Conservation (phyloP, 2,888 invertebrate genomes). For the Patella ulyssiponensis region DNA sequence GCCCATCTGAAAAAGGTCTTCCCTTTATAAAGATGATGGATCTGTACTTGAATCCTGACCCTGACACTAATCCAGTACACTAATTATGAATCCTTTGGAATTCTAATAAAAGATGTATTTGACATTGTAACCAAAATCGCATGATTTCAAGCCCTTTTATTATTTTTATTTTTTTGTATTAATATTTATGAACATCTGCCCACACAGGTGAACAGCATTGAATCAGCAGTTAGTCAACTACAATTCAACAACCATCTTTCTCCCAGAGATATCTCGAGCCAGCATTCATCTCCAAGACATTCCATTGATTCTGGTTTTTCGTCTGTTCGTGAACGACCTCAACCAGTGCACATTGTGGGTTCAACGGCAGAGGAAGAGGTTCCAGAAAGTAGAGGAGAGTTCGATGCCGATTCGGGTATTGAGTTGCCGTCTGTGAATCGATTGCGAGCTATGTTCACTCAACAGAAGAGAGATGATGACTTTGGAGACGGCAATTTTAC, state of each 20-base stretch:
- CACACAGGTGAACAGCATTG: constrained; percentile 32
- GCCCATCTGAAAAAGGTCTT: too few relatives aligned
- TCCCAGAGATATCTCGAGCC: constrained; percentile 34
- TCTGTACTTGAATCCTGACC: too few relatives aligned
- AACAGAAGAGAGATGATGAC: constrained; percentile 38
- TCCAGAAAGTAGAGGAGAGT: constrained; percentile 59
- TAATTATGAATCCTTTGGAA: too few relatives aligned
- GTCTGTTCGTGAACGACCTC: constrained; percentile 35
- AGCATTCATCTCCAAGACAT: constrained; percentile 42
- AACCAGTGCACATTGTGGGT: constrained; percentile 44
- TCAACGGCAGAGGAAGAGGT: constrained; percentile 55
- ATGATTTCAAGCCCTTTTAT: not conserved
- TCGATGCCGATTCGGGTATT: constrained; percentile 51
- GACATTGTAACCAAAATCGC: too few relatives aligned
- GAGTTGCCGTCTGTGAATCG: constrained; percentile 66
- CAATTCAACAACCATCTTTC: constrained; percentile 1
- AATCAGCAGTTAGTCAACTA: constrained; percentile 25
- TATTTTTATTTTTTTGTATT: constrained; percentile 1
- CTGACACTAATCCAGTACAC: too few relatives aligned
- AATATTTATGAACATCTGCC: too few relatives aligned
- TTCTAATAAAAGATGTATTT: too few relatives aligned
- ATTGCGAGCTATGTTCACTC: constrained; percentile 60
- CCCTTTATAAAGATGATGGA: too few relatives aligned
- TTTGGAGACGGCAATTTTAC: constrained; percentile 37
- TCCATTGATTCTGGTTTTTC: constrained; percentile 49